Evolutionary conservation across 2,797 vertebrate species (phyloP).

Genomic region (Leuciscus waleckii): DNA sequence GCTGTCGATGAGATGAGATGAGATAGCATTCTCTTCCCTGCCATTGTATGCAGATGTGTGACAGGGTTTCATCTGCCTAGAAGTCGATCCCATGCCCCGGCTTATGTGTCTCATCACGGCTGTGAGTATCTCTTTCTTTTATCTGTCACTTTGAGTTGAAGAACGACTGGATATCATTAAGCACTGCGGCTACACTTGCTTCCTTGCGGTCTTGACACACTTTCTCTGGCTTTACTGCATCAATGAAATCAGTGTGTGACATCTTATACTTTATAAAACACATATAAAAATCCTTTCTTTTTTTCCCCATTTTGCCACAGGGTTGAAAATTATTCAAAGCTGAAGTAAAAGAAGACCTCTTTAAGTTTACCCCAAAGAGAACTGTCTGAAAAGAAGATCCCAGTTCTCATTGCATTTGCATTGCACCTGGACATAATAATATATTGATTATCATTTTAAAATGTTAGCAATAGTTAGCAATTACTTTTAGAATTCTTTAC

Average conservation of each 20-base stretch:
- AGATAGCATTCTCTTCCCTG: conserved; percentile 47
- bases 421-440: not conserved
- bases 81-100: conserved; percentile 52
- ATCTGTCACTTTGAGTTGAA: conserved; percentile 46
- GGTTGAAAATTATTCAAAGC: not conserved
- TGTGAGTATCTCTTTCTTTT: conserved; percentile 49
- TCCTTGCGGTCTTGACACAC: conserved; percentile 9
- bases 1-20: conserved; percentile 36
- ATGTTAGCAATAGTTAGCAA: not conserved
- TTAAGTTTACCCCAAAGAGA: not conserved
- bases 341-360: not conserved
- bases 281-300: not conserved
- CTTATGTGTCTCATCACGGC: conserved; percentile 55
- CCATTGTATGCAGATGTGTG: conserved; percentile 57
- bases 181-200: conserved; percentile 30
- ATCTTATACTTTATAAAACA: not conserved
- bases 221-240: conserved; percentile 40
- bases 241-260: not conserved
- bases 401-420: not conserved
- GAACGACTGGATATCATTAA: conserved; percentile 42
- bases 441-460: not conserved
- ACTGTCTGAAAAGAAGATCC: not conserved
- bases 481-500: not conserved
- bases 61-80: conserved; percentile 57
- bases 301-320: not conserved